Evolutionary conservation across 2,113 vertebrate species (phyloP).

Genomic region (Oxyura jamaicensis): DNA sequence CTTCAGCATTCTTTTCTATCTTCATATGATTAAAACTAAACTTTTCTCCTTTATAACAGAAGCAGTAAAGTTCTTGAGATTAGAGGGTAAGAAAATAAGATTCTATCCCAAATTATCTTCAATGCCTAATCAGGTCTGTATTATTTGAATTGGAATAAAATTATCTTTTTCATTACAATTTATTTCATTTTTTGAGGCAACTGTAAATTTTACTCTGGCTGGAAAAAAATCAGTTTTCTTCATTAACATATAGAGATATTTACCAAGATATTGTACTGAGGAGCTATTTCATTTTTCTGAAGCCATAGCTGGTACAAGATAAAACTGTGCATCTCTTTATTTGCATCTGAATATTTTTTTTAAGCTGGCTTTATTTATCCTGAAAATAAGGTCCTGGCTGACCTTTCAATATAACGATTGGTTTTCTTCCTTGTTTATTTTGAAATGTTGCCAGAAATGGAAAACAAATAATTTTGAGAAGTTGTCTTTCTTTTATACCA

Average conservation of each 20-base stretch:
- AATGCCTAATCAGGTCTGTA: background rate
- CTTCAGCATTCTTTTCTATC: background rate
- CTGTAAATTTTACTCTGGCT: background rate
- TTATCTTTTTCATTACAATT: background rate
- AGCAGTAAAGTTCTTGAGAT: background rate
- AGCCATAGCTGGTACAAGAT: background rate
- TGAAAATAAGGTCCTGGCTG: background rate
- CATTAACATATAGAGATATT: background rate
- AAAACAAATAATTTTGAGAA: background rate
- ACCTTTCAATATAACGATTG: background rate
- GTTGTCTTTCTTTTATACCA: slow-evolving; percentile 33
- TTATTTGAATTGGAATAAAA: background rate
- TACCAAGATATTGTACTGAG: background rate
- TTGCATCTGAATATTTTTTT: background rate
- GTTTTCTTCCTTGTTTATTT: slow-evolving; percentile 36
- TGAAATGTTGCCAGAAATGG: background rate
- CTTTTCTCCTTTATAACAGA: background rate
- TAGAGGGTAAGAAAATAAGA: background rate
- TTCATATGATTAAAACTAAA: background rate
- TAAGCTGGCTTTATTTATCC: background rate
- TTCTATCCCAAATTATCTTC: background rate
- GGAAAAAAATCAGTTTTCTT: background rate
- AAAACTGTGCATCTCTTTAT: background rate
- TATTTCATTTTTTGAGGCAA: background rate
- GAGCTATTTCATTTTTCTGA: background rate